These are phyloP conservation scores for Archips crataeganus DNA, from an alignment of 2,888 invertebrate genomes.

Conservation along the genomic window DNA sequence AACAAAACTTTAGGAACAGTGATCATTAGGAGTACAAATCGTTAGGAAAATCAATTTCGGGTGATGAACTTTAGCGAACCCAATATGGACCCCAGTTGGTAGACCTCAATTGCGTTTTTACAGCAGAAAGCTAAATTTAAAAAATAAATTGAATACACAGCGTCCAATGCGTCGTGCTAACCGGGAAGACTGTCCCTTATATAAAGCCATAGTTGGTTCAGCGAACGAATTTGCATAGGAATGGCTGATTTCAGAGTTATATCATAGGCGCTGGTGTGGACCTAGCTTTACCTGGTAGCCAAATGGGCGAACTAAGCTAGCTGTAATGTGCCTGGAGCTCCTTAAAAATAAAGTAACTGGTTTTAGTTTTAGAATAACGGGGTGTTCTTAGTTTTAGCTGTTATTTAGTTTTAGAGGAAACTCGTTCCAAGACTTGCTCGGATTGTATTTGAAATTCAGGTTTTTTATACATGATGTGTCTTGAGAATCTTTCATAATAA, in stretches of 20 bases:
- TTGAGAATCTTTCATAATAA: no score
- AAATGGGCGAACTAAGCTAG: slow-evolving; percentile 1
- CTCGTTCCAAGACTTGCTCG: slow-evolving; percentile 16
- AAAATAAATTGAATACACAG: neutral
- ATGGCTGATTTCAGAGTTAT: slow-evolving; percentile 44
- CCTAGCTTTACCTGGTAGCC: slow-evolving; percentile 39
- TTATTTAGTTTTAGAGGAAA: slow-evolving; percentile 27
- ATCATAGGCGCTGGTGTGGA: slow-evolving; percentile 42
- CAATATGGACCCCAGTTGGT: no score
- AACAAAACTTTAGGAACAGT: no score
- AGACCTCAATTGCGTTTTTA: no score
- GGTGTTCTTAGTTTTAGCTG: slow-evolving; percentile 32
- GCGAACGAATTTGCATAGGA: slow-evolving; percentile 44
- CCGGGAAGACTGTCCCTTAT: slow-evolving; percentile 32
- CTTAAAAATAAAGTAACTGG: slow-evolving; percentile 40
- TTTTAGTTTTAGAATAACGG: slow-evolving; percentile 35
- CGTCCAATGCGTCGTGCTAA: slow-evolving; percentile 15
- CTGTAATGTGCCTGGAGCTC: slow-evolving; percentile 34
- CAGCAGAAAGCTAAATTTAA: no score
- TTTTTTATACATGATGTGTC: no score
- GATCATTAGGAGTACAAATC: no score
- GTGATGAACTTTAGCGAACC: no score
- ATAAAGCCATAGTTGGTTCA: slow-evolving; percentile 44
- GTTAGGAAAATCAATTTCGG: no score
- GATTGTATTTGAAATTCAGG: neutral